Conservation (phyloP, 1,140 invertebrate genomes). For the Panonychus citri region DNA sequence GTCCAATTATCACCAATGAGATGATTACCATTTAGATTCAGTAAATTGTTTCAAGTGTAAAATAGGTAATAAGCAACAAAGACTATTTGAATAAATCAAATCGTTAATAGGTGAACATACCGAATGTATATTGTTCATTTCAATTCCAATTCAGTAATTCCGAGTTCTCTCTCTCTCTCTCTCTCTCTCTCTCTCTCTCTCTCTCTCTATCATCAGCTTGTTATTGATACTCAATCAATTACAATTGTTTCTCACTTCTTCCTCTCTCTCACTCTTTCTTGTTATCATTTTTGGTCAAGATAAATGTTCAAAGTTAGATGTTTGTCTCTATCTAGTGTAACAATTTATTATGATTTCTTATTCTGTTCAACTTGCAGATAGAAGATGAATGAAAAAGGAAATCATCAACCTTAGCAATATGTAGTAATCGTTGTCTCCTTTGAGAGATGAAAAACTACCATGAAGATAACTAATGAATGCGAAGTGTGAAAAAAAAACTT, state of each 20-base stretch:
- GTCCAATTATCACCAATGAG: too few species aligned
- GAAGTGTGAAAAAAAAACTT: too few species aligned
- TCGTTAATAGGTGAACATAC: not conserved
- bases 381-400: too few species aligned
- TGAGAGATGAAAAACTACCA: too few species aligned
- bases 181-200: not conserved
- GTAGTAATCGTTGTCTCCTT: too few species aligned
- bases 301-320: too few species aligned
- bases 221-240: not conserved
- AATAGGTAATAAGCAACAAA: not conserved
- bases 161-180: not conserved
- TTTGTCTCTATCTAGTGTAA: too few species aligned
- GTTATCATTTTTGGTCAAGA: too few species aligned
- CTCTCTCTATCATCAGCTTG: not conserved
- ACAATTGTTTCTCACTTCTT: not conserved
- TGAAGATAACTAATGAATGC: too few species aligned
- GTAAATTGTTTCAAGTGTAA: not conserved
- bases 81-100: not conserved
- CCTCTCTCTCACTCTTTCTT: not conserved
- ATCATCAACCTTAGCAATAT: too few species aligned
- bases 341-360: too few species aligned
- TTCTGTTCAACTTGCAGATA: too few species aligned
- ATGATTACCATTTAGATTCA: not conserved
- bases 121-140: not conserved
- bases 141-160: not conserved